Conservation (phyloP, 2,888 invertebrate genomes). For the Andricus curvator region DNA sequence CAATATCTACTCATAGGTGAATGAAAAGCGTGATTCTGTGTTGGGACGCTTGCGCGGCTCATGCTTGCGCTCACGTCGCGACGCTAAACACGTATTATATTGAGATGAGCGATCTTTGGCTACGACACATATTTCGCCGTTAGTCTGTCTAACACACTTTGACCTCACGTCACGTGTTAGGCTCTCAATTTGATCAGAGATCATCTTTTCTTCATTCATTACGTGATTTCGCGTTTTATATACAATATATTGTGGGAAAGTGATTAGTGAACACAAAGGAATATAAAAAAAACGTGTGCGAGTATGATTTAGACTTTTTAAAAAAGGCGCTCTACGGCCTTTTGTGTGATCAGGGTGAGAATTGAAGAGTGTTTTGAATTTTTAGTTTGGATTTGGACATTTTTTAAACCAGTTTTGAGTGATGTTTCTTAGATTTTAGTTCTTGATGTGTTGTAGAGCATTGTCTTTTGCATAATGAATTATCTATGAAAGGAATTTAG, state of each 20-base stretch:
- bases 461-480: too few species aligned
- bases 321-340: not conserved
- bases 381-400: not conserved
- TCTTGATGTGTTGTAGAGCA: too few species aligned
- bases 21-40: slow-evolving; percentile 38
- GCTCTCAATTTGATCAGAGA: slow-evolving; percentile 6
- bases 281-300: not conserved
- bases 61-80: not conserved
- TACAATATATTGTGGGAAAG: not conserved
- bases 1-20: slow-evolving; percentile 12
- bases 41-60: slow-evolving; percentile 35
- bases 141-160: slow-evolving; percentile 26
- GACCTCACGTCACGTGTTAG: not conserved
- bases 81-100: not conserved
- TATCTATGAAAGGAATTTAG: too few species aligned
- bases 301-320: not conserved
- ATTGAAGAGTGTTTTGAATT: not conserved
- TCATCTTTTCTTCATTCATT: not conserved
- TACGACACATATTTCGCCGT: slow-evolving; percentile 25
- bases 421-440: too few species aligned
- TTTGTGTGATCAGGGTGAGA: not conserved
- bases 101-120: slow-evolving; percentile 31
- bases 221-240: not conserved
- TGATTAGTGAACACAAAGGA: not conserved
- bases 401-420: too few species aligned